These are phyloP conservation scores for Caenorhabditis sp. DNA, from an alignment of 2,888 invertebrate species.

Conservation along the genomic window DNA sequence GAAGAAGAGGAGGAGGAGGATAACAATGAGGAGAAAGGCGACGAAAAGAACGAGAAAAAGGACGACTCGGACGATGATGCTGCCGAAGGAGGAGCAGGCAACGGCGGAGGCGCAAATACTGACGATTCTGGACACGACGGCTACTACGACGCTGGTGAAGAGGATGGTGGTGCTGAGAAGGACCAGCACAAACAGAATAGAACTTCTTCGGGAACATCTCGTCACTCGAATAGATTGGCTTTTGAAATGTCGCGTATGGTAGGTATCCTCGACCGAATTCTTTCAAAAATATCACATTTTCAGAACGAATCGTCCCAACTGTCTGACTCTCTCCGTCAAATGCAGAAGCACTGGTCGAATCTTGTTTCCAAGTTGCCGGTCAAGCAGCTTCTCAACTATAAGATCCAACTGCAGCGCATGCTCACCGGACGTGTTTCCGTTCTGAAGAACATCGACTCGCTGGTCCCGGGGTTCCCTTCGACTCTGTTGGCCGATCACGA, in stretches of 20 bases:
- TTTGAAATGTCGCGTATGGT: background rate
- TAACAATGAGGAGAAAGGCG: no score
- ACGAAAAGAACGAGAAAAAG: background rate
- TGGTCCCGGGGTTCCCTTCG: constrained; percentile 19
- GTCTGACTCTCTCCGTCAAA: background rate
- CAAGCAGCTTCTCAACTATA: constrained; percentile 18
- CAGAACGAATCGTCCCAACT: background rate
- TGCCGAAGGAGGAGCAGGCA: background rate
- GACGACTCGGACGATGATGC: background rate
- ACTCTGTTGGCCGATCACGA: constrained; percentile 12
- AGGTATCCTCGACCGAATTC: no score
- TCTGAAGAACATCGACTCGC: background rate
- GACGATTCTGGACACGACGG: background rate
- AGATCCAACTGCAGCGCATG: constrained; percentile 13
- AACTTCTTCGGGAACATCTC: no score
- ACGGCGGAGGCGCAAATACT: background rate
- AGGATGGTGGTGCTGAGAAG: no score
- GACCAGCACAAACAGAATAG: no score
- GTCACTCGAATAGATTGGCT: no score
- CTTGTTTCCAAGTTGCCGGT: background rate
- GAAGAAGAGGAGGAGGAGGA: background rate
- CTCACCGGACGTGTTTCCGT: constrained; percentile 35
- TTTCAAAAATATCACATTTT: background rate
- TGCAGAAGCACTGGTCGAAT: constrained; percentile 29
- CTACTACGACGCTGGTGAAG: background rate